These are phyloP conservation scores for Calephelis perditalis DNA, from an alignment of 2,888 invertebrate genomes.

Conservation along the genomic window DNA sequence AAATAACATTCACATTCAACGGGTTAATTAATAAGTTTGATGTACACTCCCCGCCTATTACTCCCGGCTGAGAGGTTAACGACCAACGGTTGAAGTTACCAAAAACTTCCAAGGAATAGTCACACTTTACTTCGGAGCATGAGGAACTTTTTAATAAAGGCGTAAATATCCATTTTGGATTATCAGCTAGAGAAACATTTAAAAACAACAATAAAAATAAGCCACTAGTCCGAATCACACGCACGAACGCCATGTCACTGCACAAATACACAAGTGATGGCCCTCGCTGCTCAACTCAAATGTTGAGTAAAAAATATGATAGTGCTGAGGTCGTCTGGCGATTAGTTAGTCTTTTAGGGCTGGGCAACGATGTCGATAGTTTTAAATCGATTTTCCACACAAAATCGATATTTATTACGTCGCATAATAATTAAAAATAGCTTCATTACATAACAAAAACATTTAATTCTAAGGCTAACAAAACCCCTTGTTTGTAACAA, in stretches of 20 bases:
- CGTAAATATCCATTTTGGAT: slow-evolving; percentile 67
- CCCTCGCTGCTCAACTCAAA: slow-evolving; percentile 21
- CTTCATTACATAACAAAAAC: no score
- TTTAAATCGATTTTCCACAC: not conserved
- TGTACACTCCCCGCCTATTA: slow-evolving; percentile 39
- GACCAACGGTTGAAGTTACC: slow-evolving; percentile 55
- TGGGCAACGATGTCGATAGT: slow-evolving; percentile 15
- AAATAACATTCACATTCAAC: slow-evolving; percentile 37
- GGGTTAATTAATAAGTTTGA: slow-evolving; percentile 31
- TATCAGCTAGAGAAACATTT: slow-evolving; percentile 48
- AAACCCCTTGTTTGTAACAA: no score
- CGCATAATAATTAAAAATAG: no score
- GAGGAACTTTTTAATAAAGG: slow-evolving; percentile 45
- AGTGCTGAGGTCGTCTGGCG: slow-evolving; percentile 25
- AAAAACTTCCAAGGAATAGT: slow-evolving; percentile 50
- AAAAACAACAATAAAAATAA: slow-evolving; percentile 66
- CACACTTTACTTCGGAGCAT: slow-evolving; percentile 52
- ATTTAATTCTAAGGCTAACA: no score
- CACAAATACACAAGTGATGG: slow-evolving; percentile 14
- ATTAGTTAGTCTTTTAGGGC: slow-evolving; percentile 20
- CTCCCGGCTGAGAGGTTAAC: slow-evolving; percentile 50
- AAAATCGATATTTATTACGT: no score
- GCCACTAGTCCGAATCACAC: slow-evolving; percentile 61
- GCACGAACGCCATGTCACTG: slow-evolving; percentile 51
- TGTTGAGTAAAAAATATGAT: no score